Base-by-base conservation (phyloP, 2,113 vertebrate genomes). In the Rhea pennata region DNA sequence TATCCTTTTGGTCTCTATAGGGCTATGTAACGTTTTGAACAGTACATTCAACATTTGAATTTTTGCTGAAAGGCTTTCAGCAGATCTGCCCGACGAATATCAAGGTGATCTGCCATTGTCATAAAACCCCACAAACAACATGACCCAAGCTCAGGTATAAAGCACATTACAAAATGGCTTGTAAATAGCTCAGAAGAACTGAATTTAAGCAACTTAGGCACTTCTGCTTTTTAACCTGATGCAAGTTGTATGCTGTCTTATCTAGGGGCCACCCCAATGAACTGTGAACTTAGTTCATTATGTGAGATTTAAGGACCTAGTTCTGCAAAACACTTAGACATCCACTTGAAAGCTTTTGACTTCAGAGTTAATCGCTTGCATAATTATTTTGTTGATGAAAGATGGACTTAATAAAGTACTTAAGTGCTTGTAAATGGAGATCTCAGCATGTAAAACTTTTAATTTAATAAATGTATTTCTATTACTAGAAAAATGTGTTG, bases 321-420 rank as follows among this genome's bases (percentile, higher is more conserved):
- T 61, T 95, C 71, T 82, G 44, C 36, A 89, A 71, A 81, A 62
- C 40, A 89, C 71, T 87, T 51, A 58, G 36, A 59, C 1, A 26
- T 56, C 12, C n/a, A 29, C 75, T 54, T 56, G 39, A 76, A 83
- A 44, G 39, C 33, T 87, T 84, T n/a, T 74, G 40, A 74, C 50
- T 85, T 83, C 59, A 46, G 70, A 92, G 39, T 69, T 61, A 81
- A 89, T 46, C 4, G 66, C 87, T 77, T 88, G 73, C 83, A 40
- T 56, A 82, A 92, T 83, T 73, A 72, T 44, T 93, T 92, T 73
- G 24, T 64, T 91, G 46, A 79, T 39, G 76, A 93, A 82, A 42
- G 48, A 76, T 61, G 54, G 54, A 82, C n/a, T 90, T 91, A 54
- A 73, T 61, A 77, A 88, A 81, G 53, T 53, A 53, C 44, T 91